Percentiles rank a stretch among this genome's conserved stretches.
Conservation (phyloP, 2,888 invertebrate species). For the Morpho helenor region DNA sequence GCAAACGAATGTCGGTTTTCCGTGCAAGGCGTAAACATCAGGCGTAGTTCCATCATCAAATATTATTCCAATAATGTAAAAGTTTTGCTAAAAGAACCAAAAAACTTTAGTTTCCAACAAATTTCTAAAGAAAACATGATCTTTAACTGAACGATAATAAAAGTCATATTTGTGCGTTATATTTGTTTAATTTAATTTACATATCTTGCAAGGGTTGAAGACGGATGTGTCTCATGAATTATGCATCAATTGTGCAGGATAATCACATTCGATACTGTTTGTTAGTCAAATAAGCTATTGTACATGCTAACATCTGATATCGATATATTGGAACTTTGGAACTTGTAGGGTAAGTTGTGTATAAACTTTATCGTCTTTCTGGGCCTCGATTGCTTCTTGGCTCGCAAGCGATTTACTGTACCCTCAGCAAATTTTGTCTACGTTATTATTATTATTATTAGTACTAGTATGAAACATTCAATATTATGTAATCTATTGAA, state of each 20-base stretch:
- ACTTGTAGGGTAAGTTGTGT: slow-evolving; percentile 15
- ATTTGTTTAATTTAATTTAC: slow-evolving; percentile 23
- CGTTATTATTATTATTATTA: too few relatives aligned
- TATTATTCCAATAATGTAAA: slow-evolving; percentile 3
- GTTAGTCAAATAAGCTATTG: slow-evolving; percentile 76
- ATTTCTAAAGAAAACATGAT: not conserved
- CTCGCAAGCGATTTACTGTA: slow-evolving; percentile 1
- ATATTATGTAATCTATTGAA: slow-evolving; percentile 4
- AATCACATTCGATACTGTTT: slow-evolving; percentile 64
- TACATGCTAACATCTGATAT: slow-evolving; percentile 53
- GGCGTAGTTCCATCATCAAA: slow-evolving; percentile 1
- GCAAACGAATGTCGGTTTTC: too few relatives aligned
- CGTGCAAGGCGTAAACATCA: too few relatives aligned
- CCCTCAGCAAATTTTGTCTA: too few relatives aligned
- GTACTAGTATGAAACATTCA: too few relatives aligned
- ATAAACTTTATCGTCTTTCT: slow-evolving; percentile 3
- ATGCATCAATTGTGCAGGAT: slow-evolving; percentile 52
- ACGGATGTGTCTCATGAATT: slow-evolving; percentile 68
- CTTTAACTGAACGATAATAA: not conserved
- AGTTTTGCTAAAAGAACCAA: not conserved
- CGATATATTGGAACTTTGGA: slow-evolving; percentile 29
- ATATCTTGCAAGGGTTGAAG: slow-evolving; percentile 27
- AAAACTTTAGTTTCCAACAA: not conserved
- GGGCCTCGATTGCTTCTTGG: not conserved
- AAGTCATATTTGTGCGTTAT: slow-evolving; percentile 1